Evolutionary conservation across 2,797 vertebrate species (phyloP), one percentile per base, ranked within the genome.

Genomic region (Corythornis leucogaster): DNA sequence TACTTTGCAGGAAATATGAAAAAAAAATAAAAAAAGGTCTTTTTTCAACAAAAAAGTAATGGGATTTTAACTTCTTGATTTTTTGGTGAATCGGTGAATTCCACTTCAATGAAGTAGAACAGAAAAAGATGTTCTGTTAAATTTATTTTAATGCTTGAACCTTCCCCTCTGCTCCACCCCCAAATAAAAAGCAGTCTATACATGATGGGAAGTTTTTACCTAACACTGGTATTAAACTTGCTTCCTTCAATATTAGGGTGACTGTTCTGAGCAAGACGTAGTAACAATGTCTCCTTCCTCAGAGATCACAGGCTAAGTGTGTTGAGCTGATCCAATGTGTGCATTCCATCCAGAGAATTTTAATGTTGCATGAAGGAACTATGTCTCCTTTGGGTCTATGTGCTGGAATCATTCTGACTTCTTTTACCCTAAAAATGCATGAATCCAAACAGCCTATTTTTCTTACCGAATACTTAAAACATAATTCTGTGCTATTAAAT

Each of bases 111-210:
- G 25, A 51, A 51, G 48, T 51, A 26, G 48, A 51, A 51, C 24
- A 50, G n/a, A 48, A 78, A 40, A 78, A 78, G 9, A 24, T 33
- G 11, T 48, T 77, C 21, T 9, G 20, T 45, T 78, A 59, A 87
- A 64, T 53, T 14, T 42, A 19, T 50, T 70, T 89, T 89, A 28
- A 21, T 2, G 0, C 11, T 51, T 80, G 45, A 85, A 59, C 33
- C n/a, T 57, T 5, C 3, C 9, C 5, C 30, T 1, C 13, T 12
- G 3, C 3, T 8, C 2, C 1, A 21, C 15, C 5, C n/a, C 6
- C 33, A 12, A 9, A 6, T 16, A 58, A 87, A 90, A 84, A 81
- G 5, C 22, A 69, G 4, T 15, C 15, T 3, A 31, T 20, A 42
- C 76, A 35, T 83, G 18, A 64, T 75, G 53, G 31, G 24, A 67